Evolutionary conservation across 1,140 invertebrate genomes (phyloP), one percentile per base, ranked within the genome.

Genomic region (Teleopsis dalmanni): DNA sequence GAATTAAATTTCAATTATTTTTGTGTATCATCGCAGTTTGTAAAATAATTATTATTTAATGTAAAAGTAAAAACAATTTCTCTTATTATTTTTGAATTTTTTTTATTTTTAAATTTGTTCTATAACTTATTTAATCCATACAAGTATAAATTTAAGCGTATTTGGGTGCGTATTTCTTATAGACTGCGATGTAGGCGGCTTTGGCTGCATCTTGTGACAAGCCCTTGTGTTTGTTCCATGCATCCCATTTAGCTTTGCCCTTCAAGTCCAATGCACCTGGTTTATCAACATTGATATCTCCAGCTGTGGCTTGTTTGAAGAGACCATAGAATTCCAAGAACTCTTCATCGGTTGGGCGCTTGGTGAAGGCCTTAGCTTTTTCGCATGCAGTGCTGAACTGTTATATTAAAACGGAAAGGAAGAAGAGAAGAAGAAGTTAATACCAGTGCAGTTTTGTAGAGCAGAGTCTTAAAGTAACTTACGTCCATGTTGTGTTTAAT

Each of bases 161-260:
- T 47, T 60, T 59, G 44, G 74, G 68, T 8, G 72, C 63, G 47
- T 92, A 76, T 61, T 79, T 70, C 50, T 84, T 75, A 4, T 83
- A 89, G 69, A 87, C 84, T 2, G 76, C 78, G 50, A 95, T 79
- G 72, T 97, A 97, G 6, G 82, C 77, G 55, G 84, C 78, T 72
- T 91, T 88, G 27, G 93, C 92, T 44, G 81, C 82, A 26, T 91
- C 88, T 65, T 82, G 76, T 29, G 76, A 75, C 53, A 79, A 70
- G 55, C 93, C 92, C 73, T 92, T 94, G 67, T 81, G 85, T 9
- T 58, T 70, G 54, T 81, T 81, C 94, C 94, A 98, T n/a, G 91
- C 81, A 60, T 96, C 87, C 88, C 92, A 97, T 71, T 98, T 98
- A 2, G 92, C 91, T 74, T 96, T 97, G 33, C 89, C 92, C 73